Base-by-base conservation (phyloP, 2,888 invertebrate species). In the Luperina testacea region DNA sequence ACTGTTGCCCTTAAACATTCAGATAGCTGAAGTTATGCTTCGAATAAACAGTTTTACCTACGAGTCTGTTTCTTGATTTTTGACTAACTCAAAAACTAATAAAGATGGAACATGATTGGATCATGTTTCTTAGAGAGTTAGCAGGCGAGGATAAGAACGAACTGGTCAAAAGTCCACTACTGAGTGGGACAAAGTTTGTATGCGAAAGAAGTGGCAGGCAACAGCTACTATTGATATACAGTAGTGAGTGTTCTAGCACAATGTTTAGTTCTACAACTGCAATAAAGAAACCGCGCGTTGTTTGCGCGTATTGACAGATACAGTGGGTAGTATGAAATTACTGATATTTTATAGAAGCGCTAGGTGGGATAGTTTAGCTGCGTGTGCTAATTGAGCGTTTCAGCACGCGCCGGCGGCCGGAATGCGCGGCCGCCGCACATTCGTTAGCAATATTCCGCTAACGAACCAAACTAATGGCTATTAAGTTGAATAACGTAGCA, bases 371-470 rank as follows among this genome's bases (percentile, higher is more conserved):
- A 91, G 93, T 92, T 92, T 91, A 93, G 91, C 91, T 90, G 92
- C 90, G 93, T 92, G 93, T 94, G 93, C 94, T 96, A 95, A 96
- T 96, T 96, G 95, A 94, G 94, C 94, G 94, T 95, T 95, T 95
- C 94, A 94, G 91, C 92, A 91, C 90, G 91, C 91, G 91, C 90
- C 88, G 90, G 90, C 91, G 88, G 90, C 86, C 90, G 93, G 92
- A 93, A 93, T 91, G 92, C 94, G 93, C 93, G 93, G 89, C 92
- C 90, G 93, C 92, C 94, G 92, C 94, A 95, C 95, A 95, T 95
- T 96, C 96, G 96, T 96, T 96, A 96, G 96, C 96, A 95, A 96
- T 96, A 96, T 96, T 95, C 95, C 95, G 92, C 96, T 96, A 96
- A 96, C 96, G 96, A 96, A 96, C 96, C 95, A 94, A 95, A 95